These are phyloP conservation scores for Cichladusa arquata DNA, from an alignment of 2,113 vertebrate genomes.

Conservation along the genomic window DNA sequence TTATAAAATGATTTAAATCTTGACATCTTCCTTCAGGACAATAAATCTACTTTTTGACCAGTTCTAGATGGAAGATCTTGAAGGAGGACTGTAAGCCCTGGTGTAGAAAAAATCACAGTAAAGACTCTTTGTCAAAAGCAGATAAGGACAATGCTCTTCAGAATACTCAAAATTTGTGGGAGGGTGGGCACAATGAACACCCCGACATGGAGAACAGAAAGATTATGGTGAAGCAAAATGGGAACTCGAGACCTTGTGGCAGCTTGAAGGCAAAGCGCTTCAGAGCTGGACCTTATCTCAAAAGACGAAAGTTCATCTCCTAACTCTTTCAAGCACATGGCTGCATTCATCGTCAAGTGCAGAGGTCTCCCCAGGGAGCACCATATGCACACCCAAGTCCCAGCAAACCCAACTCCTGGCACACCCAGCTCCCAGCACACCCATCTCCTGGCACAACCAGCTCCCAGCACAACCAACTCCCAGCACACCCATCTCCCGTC, in stretches of 20 bases:
- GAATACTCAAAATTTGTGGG: neutral
- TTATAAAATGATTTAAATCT: neutral
- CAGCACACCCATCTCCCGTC: too few relatives aligned
- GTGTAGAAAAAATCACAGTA: neutral
- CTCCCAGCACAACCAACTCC: too few relatives aligned
- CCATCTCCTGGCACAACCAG: too few relatives aligned
- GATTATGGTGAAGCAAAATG: neutral
- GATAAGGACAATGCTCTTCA: neutral
- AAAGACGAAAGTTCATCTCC: neutral
- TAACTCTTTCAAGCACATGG: neutral
- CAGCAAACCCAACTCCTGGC: too few relatives aligned
- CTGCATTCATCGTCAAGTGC: accelerated
- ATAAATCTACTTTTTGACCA: neutral
- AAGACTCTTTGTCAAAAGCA: neutral
- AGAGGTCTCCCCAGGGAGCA: neutral
- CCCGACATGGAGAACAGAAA: neutral
- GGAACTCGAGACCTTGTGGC: neutral
- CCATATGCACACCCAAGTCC: too few relatives aligned
- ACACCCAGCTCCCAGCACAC: too few relatives aligned
- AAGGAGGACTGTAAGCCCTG: neutral
- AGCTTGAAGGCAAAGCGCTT: neutral
- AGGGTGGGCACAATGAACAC: neutral
- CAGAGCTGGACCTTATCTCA: neutral
- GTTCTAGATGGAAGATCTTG: neutral
- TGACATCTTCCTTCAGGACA: neutral